A percentile compares a stretch with the other conserved stretches of the same genome.
phyloP scores from a whole-genome alignment of 1,140 invertebrate species.

The Calliphora vicina region DNA sequence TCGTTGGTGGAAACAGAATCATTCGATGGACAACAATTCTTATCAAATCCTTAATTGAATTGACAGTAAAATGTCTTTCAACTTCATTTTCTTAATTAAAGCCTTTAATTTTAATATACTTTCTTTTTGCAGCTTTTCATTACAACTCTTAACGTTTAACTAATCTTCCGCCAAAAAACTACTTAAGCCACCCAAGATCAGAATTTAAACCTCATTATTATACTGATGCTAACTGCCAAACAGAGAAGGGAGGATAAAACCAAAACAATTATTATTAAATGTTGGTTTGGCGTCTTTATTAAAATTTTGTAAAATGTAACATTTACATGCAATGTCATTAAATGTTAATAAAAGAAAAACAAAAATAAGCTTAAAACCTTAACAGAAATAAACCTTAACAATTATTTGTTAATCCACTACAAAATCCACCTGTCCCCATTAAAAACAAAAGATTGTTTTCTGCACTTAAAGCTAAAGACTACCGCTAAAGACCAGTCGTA shows the following conservation, averaged over 20 bases:
- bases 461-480: neutral
- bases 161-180: no score
- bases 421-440: conserved; percentile 29
- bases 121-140: no score
- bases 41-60: no score
- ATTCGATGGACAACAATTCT: no score
- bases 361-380: conserved; percentile 3
- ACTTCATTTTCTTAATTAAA: no score
- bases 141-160: no score
- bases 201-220: no score
- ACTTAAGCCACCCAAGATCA: no score
- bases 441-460: neutral
- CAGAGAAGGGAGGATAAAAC: neutral
- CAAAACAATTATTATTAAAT: neutral
- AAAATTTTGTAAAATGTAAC: neutral
- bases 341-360: neutral
- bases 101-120: no score
- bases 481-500: neutral
- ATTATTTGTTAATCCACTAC: conserved; percentile 32
- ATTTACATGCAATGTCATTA: conserved; percentile 30
- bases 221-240: no score
- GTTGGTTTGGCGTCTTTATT: conserved; percentile 14
- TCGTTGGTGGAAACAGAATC: no score
- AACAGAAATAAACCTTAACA: conserved; percentile 6
- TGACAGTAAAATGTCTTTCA: no score